Conservation (phyloP, 1,140 invertebrate species). For the Heliconius himera region DNA sequence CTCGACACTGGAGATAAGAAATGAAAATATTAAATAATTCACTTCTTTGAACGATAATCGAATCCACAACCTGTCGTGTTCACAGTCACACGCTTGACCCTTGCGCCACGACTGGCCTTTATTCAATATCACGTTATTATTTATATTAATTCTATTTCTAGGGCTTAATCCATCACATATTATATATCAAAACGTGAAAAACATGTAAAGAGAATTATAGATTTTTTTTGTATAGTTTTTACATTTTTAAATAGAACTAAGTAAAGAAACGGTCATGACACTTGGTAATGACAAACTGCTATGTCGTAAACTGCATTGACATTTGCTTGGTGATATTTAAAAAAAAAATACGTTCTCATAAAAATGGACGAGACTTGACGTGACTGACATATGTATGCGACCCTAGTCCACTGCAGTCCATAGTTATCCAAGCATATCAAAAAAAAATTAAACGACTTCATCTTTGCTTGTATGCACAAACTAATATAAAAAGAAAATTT, state of each 20-base stretch:
- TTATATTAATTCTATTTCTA: too few relatives aligned
- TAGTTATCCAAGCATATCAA: too few relatives aligned
- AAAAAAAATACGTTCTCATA: neutral
- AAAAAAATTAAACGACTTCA: too few relatives aligned
- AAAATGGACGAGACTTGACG: neutral
- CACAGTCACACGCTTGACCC: too few relatives aligned
- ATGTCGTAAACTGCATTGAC: slow-evolving; percentile 31
- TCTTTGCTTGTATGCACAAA: too few relatives aligned
- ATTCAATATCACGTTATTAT: too few relatives aligned
- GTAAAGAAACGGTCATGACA: slow-evolving; percentile 16
- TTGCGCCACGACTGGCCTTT: too few relatives aligned
- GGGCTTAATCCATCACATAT: neutral
- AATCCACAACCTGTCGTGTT: neutral
- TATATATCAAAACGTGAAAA: neutral
- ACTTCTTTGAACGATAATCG: neutral
- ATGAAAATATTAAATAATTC: neutral
- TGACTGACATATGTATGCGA: neutral
- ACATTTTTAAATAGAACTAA: slow-evolving; percentile 18
- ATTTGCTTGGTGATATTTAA: slow-evolving; percentile 18
- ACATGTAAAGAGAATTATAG: neutral
- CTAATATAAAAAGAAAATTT: too few relatives aligned
- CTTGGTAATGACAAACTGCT: slow-evolving; percentile 18
- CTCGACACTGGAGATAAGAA: neutral
- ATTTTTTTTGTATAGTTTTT: too few relatives aligned
- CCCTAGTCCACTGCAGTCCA: too few relatives aligned